Conservation (phyloP, 2,113 vertebrate genomes). For the Microcebus griseorufus region DNA sequence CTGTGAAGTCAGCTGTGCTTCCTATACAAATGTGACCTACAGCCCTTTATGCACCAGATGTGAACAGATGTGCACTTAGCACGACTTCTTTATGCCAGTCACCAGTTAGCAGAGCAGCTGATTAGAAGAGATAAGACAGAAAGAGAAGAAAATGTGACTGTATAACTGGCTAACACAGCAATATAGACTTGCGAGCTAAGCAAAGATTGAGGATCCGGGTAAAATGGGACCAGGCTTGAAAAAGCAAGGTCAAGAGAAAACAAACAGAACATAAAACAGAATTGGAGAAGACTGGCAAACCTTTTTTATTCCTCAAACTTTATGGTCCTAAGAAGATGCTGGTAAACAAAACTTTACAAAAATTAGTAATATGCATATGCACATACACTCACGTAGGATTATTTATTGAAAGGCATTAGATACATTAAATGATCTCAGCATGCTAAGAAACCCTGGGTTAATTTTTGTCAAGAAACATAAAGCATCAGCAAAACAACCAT, state of each 20-base stretch:
- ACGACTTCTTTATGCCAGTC: constrained; percentile 32
- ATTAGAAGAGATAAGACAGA: constrained; percentile 63
- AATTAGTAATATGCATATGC: not conserved
- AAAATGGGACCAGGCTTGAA: constrained; percentile 17
- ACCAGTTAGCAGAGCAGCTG: constrained; percentile 50
- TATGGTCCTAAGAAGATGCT: not conserved
- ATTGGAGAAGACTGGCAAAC: not conserved
- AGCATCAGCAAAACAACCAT: not conserved
- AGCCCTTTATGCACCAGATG: constrained; percentile 69
- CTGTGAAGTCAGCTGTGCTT: constrained; percentile 74
- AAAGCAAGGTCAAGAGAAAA: constrained; percentile 55
- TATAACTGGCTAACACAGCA: constrained; percentile 65
- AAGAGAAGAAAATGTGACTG: constrained; percentile 28
- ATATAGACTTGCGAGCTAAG: constrained; percentile 61
- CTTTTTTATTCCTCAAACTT: not conserved
- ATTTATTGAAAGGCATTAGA: not conserved
- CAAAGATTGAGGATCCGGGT: constrained; percentile 29
- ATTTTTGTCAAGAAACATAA: not conserved
- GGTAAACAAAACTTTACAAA: not conserved
- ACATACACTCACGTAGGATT: not conserved
- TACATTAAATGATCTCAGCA: not conserved
- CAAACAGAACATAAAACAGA: not conserved
- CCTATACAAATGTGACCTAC: constrained; percentile 65
- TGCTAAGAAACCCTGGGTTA: not conserved
- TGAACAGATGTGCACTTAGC: constrained; percentile 74